phyloP scores from a whole-genome alignment of 35 echinoderm and acorn worm genomes.

The Anneissia japonica region DNA sequence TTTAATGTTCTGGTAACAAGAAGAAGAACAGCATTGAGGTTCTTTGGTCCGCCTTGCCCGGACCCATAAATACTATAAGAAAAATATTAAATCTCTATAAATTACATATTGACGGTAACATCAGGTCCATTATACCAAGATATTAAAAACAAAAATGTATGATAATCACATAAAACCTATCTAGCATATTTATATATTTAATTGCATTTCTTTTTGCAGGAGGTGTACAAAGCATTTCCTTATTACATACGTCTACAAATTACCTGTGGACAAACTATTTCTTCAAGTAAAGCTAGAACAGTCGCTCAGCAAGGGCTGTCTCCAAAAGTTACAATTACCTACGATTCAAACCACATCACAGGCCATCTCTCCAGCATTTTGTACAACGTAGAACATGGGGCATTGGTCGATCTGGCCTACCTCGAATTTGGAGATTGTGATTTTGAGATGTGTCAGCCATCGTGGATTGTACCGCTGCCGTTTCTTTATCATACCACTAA shows the following conservation, averaged over 20 bases:
- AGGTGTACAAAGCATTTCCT: neutral
- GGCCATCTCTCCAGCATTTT: neutral
- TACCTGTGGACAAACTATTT: neutral
- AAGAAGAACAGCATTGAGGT: too few species aligned
- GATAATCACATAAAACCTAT: too few species aligned
- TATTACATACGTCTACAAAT: conserved; percentile 1
- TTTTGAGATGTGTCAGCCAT: neutral
- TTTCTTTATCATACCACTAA: neutral
- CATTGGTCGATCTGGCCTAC: neutral
- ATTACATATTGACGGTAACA: too few species aligned
- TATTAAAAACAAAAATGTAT: too few species aligned
- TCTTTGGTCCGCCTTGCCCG: too few species aligned
- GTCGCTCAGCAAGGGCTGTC: neutral
- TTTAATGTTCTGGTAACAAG: too few species aligned
- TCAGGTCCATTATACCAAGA: too few species aligned
- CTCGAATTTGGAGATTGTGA: neutral
- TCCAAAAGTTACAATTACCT: neutral
- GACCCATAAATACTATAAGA: too few species aligned
- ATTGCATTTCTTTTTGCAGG: neutral
- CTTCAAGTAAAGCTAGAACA: neutral
- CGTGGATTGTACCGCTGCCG: conserved; percentile 15
- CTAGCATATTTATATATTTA: too few species aligned
- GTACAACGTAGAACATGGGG: neutral
- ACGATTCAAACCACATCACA: neutral
- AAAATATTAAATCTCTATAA: too few species aligned